Evolutionary conservation across 30 jellyfish, hydroid and myxozoan genomes (phyloP).

Genomic region (Hydractinia echinata): DNA sequence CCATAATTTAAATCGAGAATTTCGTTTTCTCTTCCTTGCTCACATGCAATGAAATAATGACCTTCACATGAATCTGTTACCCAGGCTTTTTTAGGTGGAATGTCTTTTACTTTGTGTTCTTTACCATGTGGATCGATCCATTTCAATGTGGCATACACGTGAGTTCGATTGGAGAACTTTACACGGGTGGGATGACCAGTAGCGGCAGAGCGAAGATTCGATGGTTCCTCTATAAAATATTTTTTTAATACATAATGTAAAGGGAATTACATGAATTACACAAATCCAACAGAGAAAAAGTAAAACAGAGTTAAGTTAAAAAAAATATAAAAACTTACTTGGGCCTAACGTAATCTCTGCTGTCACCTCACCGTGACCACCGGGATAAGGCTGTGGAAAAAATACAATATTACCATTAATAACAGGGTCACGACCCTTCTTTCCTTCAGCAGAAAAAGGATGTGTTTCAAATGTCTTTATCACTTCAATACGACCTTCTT

Average conservation of each 20-base stretch:
- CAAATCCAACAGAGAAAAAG: not conserved
- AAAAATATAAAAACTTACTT: not conserved
- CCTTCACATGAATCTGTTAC: slow-evolving; percentile 37
- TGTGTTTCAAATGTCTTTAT: slow-evolving; percentile 35
- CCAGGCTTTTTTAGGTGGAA: slow-evolving; percentile 40
- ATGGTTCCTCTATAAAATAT: slow-evolving; percentile 11
- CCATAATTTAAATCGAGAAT: slow-evolving; percentile 26
- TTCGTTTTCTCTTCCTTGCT: slow-evolving; percentile 6
- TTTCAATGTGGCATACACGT: slow-evolving; percentile 8
- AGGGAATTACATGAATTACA: not conserved
- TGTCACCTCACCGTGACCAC: slow-evolving; percentile 27
- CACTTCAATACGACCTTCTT: slow-evolving; percentile 40
- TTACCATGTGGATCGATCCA: slow-evolving; percentile 36
- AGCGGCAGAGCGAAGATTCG: slow-evolving; percentile 1
- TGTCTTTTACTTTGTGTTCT: not conserved
- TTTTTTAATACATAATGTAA: not conserved
- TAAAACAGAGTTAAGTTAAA: not conserved
- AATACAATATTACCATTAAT: slow-evolving; percentile 29
- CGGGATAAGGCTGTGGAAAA: slow-evolving; percentile 26
- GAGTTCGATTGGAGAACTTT: slow-evolving; percentile 35
- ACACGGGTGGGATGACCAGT: slow-evolving; percentile 43
- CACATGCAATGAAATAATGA: slow-evolving; percentile 37
- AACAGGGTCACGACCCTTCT: slow-evolving; percentile 13
- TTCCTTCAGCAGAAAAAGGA: slow-evolving; percentile 27
- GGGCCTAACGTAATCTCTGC: slow-evolving; percentile 43